Evolutionary conservation across 2,797 vertebrate genomes (phyloP), one percentile per base, ranked within the genome.

Genomic region (Balearica regulorum): DNA sequence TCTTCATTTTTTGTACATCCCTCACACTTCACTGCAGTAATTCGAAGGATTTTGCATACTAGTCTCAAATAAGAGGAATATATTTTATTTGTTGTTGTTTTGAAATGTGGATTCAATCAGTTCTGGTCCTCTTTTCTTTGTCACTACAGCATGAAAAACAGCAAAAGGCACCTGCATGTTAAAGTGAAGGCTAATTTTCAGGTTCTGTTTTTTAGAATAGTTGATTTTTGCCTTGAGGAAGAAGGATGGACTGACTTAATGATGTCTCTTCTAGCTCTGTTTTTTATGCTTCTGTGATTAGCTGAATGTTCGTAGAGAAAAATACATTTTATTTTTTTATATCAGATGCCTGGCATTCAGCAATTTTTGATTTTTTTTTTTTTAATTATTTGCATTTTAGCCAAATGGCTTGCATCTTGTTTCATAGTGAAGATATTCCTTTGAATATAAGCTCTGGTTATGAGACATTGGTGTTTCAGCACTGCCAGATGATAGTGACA

Each of bases 11-110:
- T 87, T 55, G 28, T 43, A 49, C 75, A 62, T 43, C 43, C 8
- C 39, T 93, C 55, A 57, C 55, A 72, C 46, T 89, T 80, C 80
- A 66, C 53, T 89, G 72, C 31, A 46, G 81, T 87, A 87, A 91
- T 94, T 96, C 13, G 19, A 86, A 91, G 85, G 62, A 58, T 73
- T 97, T 96, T 95, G 39, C 68, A 81, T 93, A 90, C 44, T 17
- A 48, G 82, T 57, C 90, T 93, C 61, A 90, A 88, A 81, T 37
- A 64, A 76, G 37, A 82, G 77, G 46, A 73, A 87, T 87, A 41
- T 18, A 55, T 62, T 72, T 83, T 61, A 35, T 49, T 55, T 68
- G 11, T 20, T 85, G 46, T 87, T 88, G 54, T 29, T 87, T 85
- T 86, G 46, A 91, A 94, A 66, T 64, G 78, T 24, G 19, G 9